Evolutionary conservation across 1,140 invertebrate genomes (phyloP), one percentile per base, ranked within the genome.

Genomic region (Cecropterus lyciades): DNA sequence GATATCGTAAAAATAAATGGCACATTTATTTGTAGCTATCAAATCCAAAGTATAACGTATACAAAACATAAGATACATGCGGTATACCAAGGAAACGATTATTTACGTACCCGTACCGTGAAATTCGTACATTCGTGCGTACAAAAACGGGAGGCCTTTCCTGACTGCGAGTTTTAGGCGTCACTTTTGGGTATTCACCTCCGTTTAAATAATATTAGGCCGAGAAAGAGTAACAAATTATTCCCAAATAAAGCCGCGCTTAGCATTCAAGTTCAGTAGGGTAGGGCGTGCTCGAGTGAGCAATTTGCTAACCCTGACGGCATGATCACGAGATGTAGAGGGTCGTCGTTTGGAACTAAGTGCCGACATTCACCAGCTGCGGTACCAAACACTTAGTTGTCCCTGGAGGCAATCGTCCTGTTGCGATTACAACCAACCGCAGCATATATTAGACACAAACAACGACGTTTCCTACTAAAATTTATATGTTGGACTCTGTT

Each of bases 281-380:
- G 15, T 42, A 45, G 51, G 59, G 65, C 67, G 68, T 73, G 73
- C 59, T 67, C 63, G 68, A 72, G 63, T 71, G 70, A 69, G 71
- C 69, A 68, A 73, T 55, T 72, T 78, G 70, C 24, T 8, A 66
- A 67, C 30, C 30, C 24, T 68, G 59, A 57, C 63, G 60, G 43
- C 55, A 59, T 62, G 65, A 67, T 65, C 49, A 63, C 64, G 64
- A 46, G 37, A 65, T 65, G 64, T 46, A 72, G 49, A 17, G 20
- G 56, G 24, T 37, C 55, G 55, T 62, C 59, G 52, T 67, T 62
- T 56, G 56, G 49, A 67, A 62, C 66, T 75, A 73, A 70, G 70
- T 71, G 64, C 43, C 55, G 51, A 59, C 33, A 63, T 70, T 48
- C 62, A 59, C 68, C 69, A 75, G 63, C 68, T 73, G 75, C 27